These are phyloP conservation scores for Syngnathus rostellatus DNA, from an alignment of 2,797 vertebrate species.

Conservation along the genomic window DNA sequence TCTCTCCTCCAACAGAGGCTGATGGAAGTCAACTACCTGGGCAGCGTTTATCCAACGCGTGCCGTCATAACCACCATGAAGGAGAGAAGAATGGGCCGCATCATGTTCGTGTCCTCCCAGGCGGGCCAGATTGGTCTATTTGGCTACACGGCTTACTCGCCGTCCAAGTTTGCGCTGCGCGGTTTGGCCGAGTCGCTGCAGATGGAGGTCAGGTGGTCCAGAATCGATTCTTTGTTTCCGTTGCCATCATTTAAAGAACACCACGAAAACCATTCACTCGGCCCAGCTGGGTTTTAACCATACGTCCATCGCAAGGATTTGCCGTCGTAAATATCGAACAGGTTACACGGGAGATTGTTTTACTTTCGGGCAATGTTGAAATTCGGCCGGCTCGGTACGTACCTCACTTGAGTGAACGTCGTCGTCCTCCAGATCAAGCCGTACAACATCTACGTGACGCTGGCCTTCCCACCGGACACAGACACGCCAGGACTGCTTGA, in stretches of 20 bases:
- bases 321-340: background rate
- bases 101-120: constrained; percentile 95
- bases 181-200: constrained; percentile 93
- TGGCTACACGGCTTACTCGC: constrained; percentile 90
- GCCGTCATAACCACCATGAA: constrained; percentile 95
- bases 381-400: background rate
- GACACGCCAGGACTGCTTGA: constrained; percentile 89
- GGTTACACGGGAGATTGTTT: background rate
- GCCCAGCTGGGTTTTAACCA: background rate
- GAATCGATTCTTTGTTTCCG: background rate
- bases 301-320: background rate
- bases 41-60: constrained; percentile 89
- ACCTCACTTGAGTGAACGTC: background rate
- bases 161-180: constrained; percentile 91
- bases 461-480: constrained; percentile 95
- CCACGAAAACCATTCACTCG: background rate
- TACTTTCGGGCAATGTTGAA: too few species aligned
- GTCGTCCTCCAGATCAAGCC: constrained; percentile 82
- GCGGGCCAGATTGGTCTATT: constrained; percentile 90
- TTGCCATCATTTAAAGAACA: background rate
- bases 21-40: constrained; percentile 97
- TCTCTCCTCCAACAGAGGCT: constrained; percentile 68
- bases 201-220: constrained; percentile 77
- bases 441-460: constrained; percentile 90
- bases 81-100: constrained; percentile 89